These are phyloP conservation scores for Chloroceryle aenea DNA, from an alignment of 2,113 vertebrate species.

Conservation along the genomic window DNA sequence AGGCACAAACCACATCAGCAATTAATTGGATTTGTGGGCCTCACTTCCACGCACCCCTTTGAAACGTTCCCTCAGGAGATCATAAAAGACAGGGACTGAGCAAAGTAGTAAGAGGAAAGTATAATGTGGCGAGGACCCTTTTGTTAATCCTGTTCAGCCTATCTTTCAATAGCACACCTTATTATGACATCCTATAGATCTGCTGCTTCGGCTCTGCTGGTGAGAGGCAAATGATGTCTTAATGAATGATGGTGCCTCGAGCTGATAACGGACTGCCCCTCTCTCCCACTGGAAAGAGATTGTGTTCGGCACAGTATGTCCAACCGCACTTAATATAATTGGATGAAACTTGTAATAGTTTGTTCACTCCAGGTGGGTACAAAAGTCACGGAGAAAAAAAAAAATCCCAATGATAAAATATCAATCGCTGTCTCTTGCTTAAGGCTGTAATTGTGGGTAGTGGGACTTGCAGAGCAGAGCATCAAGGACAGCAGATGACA, in stretches of 20 bases:
- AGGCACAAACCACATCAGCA: conserved; percentile 15
- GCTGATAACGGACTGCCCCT: conserved; percentile 26
- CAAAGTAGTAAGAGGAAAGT: conserved; percentile 23
- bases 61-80: conserved; percentile 18
- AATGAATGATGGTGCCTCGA: conserved; percentile 44
- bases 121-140: conserved; percentile 4
- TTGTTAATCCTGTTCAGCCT: conserved; percentile 33
- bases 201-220: neutral
- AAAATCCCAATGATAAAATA: conserved; percentile 26
- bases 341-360: conserved; percentile 42
- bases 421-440: neutral
- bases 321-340: conserved; percentile 24
- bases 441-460: neutral
- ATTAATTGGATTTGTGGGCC: conserved; percentile 48
- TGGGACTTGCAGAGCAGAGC: neutral
- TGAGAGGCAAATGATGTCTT: conserved; percentile 58
- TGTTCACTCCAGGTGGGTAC: conserved; percentile 25
- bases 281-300: neutral
- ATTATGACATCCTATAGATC: conserved; percentile 32
- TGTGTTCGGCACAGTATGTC: neutral
- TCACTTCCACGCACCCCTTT: conserved; percentile 36
- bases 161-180: conserved; percentile 40
- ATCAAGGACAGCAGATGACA: neutral
- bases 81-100: neutral
- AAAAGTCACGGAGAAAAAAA: neutral